Evolutionary conservation across 2,888 invertebrate species (phyloP), one percentile per base, ranked within the genome.

Genomic region (Sesia bembeciformis): DNA sequence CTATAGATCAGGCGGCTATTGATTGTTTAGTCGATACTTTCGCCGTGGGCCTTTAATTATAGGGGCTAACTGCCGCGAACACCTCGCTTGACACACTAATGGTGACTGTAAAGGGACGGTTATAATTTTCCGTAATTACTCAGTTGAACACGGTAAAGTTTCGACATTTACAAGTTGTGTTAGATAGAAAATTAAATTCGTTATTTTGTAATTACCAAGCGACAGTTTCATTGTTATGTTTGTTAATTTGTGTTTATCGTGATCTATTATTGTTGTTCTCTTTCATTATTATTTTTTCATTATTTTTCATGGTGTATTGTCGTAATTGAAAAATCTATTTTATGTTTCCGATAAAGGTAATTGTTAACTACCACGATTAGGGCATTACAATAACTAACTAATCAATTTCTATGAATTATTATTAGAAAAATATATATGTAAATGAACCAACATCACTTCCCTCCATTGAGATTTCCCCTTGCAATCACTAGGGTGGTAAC

Each of bases 1-100:
- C 83, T 80, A 84, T 83, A 74, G 80, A 82, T 81, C 74, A 76
- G 71, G 66, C 70, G 63, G 59, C 63, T 84, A 88, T 87, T 80
- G 87, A 87, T 87, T 86, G 84, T 84, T 84, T 83, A 79, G 81
- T 86, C 83, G 82, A 84, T 85, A 86, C 78, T 77, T 76, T 70
- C 76, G 71, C 68, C 67, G 72, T 61, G 70, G 67, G 71, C 70
- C 77, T 82, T 87, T 88, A 88, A 89, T 88, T 86, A 85, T 80
- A 82, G 78, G 78, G 80, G 77, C 81, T 78, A 84, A 81, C 77
- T 73, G 76, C 75, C 70, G 67, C 74, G 75, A 77, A 87, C 88
- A 83, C 88, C 84, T 86, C 79, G 74, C 71, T 80, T 81, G 86
- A 84, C 86, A 85, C 78, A 70, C 66, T 84, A 85, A 88, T 84